A percentile compares a stretch with the other conserved stretches of the same genome.
Conservation (phyloP, 2,113 vertebrate genomes). For the Clarias gariepinus region DNA sequence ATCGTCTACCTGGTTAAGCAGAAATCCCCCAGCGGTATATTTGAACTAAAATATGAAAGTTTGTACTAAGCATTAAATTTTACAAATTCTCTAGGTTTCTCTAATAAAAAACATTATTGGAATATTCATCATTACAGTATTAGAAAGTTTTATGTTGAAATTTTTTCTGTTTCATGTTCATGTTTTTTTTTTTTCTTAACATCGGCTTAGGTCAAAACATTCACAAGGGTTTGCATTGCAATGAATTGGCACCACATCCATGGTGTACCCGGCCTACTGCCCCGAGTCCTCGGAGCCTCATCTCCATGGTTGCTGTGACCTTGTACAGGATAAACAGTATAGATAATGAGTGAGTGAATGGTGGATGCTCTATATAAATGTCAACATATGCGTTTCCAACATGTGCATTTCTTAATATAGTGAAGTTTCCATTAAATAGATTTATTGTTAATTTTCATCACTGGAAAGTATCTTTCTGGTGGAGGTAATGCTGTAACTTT, state of each 20-base stretch:
- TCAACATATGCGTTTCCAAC: neutral
- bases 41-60: neutral
- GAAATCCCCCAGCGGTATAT: neutral
- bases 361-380: neutral
- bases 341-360: neutral
- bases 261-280: too few relatives aligned
- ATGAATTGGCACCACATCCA: too few relatives aligned
- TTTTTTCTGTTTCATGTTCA: neutral
- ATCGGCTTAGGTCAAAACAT: neutral
- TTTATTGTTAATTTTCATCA: neutral
- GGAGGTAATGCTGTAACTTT: too few relatives aligned
- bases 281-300: too few relatives aligned
- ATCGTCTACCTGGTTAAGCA: neutral
- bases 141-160: neutral
- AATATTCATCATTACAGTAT: neutral
- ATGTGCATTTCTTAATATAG: neutral
- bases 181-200: neutral
- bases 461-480: neutral
- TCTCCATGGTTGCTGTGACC: too few relatives aligned
- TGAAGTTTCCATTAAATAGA: neutral
- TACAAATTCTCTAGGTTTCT: neutral
- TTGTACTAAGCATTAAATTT: neutral
- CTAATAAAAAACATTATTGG: neutral
- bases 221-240: neutral
- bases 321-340: too few relatives aligned